A percentile compares a stretch with the other conserved stretches of the same genome.
Conservation (phyloP, 2,113 vertebrate genomes). For the Gadus chalcogrammus region DNA sequence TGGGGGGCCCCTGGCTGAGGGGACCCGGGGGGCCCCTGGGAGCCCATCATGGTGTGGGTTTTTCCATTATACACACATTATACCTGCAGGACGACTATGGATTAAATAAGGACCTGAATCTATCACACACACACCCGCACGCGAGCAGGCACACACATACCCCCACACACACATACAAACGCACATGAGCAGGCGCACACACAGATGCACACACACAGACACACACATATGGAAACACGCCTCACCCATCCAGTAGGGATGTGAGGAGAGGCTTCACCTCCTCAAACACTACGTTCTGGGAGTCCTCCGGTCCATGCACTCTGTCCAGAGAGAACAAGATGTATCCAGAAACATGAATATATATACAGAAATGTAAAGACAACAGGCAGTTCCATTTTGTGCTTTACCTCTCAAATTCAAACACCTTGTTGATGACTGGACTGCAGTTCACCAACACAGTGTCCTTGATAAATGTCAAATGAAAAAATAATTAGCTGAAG, state of each 20-base stretch:
- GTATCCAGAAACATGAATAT: too few relatives aligned
- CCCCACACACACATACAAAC: too few relatives aligned
- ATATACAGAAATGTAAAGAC: too few relatives aligned
- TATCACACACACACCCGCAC: background rate
- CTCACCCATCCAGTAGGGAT: slow-evolving; percentile 85
- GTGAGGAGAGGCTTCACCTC: slow-evolving; percentile 80
- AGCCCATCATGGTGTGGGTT: slow-evolving; percentile 84
- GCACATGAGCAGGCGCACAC: too few relatives aligned
- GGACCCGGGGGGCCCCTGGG: slow-evolving; percentile 24
- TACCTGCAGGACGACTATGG: slow-evolving; percentile 64
- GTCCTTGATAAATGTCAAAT: slow-evolving; percentile 55
- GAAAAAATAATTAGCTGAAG: background rate
- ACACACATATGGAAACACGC: too few relatives aligned
- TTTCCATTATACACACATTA: slow-evolving; percentile 87
- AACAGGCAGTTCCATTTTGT: background rate
- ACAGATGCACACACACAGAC: background rate
- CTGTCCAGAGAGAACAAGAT: slow-evolving; percentile 26
- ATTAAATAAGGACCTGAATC: background rate
- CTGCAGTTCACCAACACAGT: slow-evolving; percentile 62
- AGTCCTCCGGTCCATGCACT: slow-evolving; percentile 73
- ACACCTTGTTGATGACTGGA: slow-evolving; percentile 58
- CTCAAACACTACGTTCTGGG: slow-evolving; percentile 75
- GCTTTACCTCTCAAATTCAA: slow-evolving; percentile 73
- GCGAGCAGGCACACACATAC: too few relatives aligned
- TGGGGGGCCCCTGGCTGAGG: slow-evolving; percentile 32